A percentile compares a stretch with the other conserved stretches of the same genome.
Evolutionary conservation across 2,888 invertebrate genomes (phyloP).

Genomic region (Ophioninae sp.): DNA sequence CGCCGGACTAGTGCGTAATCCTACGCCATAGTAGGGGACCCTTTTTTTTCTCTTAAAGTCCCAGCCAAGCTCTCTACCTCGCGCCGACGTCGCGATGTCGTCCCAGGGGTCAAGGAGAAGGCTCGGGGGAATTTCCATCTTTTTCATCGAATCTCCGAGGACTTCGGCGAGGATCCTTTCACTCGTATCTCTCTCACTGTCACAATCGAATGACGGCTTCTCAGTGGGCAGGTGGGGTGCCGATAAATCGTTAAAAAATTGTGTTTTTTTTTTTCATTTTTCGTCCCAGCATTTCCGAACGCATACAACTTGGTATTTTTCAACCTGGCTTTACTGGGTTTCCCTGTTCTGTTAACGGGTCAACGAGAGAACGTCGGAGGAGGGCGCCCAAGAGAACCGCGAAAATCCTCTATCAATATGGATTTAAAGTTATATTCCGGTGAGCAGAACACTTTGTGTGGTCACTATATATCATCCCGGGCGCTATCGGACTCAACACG

Average conservation of each 20-base stretch:
- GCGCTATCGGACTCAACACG: slow-evolving; percentile 49
- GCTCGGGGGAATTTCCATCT: slow-evolving; percentile 1
- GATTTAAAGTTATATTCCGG: slow-evolving; percentile 75
- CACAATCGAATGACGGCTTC: neutral
- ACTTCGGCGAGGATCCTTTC: neutral
- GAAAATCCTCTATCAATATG: slow-evolving; percentile 74
- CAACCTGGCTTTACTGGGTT: neutral
- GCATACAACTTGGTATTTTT: neutral
- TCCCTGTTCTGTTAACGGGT: slow-evolving; percentile 27
- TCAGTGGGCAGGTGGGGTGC: slow-evolving; percentile 15
- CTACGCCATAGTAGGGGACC: slow-evolving; percentile 7
- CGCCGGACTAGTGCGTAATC: slow-evolving; percentile 59
- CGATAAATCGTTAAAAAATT: neutral
- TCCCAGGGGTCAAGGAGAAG: slow-evolving; percentile 44
- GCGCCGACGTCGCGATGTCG: slow-evolving; percentile 56
- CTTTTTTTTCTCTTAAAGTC: slow-evolving; percentile 5
- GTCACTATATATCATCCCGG: slow-evolving; percentile 76
- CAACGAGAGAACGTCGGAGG: slow-evolving; percentile 21
- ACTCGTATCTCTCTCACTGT: neutral
- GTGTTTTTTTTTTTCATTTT: neutral
- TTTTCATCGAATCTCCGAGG: neutral
- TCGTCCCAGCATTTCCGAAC: neutral
- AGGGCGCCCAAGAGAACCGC: slow-evolving; percentile 16
- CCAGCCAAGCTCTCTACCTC: neutral
- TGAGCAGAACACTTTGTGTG: slow-evolving; percentile 75